phyloP scores from a whole-genome alignment of 2,888 invertebrate species.

The Temnothorax unifasciatus region DNA sequence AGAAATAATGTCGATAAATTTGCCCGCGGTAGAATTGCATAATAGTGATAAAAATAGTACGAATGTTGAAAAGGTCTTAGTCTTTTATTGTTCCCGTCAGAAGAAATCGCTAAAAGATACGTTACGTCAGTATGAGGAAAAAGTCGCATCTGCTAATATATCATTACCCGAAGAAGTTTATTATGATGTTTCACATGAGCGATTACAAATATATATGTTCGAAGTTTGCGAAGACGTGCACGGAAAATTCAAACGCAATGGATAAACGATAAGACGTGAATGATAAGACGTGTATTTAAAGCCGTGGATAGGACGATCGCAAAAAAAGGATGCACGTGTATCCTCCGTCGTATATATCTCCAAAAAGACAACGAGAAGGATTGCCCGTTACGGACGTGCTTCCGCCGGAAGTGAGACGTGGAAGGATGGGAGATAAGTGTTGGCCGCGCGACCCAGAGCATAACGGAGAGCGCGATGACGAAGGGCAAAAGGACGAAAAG shows the following conservation, averaged over 20 bases:
- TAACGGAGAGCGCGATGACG: conserved; percentile 62
- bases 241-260: neutral
- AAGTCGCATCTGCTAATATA: neutral
- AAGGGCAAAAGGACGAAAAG: conserved; percentile 45
- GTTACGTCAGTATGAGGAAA: neutral
- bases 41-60: neutral
- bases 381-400: conserved; percentile 47
- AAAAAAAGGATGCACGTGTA: conserved; percentile 2
- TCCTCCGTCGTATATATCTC: conserved; percentile 11
- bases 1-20: conserved; percentile 1
- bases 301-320: neutral
- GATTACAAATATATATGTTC: neutral
- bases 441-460: conserved; percentile 55
- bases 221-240: neutral
- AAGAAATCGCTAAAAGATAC: neutral
- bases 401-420: conserved; percentile 70
- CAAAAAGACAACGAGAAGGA: conserved; percentile 50
- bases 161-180: neutral
- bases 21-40: neutral
- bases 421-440: conserved; percentile 62
- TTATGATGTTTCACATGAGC: conserved; percentile 8
- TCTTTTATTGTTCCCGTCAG: neutral
- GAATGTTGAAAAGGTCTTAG: neutral
- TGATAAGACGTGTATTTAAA: conserved; percentile 1
- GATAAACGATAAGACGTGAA: neutral